phyloP scores from a whole-genome alignment of 30 jellyfish, hydroid and myxozoan species.

The Phacellophora camtschatica region DNA sequence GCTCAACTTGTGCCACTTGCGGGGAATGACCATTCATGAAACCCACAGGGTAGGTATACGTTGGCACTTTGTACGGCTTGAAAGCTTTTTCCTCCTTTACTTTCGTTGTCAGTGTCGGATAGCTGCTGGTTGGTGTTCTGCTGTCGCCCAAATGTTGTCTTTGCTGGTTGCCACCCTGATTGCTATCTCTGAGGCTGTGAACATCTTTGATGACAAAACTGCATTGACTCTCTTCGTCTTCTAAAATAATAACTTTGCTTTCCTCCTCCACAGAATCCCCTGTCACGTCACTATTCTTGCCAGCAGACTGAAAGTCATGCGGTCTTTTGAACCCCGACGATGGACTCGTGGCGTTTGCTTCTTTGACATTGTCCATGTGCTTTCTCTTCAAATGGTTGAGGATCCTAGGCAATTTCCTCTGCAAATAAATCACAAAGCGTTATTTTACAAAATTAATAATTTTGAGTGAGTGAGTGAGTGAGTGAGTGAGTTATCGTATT shows the following conservation, averaged over 20 bases:
- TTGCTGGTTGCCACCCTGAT: conserved; percentile 12
- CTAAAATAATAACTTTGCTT: conserved; percentile 34
- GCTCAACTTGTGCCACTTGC: conserved; percentile 44
- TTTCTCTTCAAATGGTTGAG: conserved; percentile 49
- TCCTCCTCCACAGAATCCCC: conserved; percentile 16
- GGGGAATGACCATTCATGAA: conserved; percentile 49
- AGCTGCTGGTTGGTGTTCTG: not conserved
- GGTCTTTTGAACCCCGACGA: conserved; percentile 48
- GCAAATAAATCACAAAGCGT: not conserved
- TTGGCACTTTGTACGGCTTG: conserved; percentile 58
- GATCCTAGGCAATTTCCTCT: conserved; percentile 63
- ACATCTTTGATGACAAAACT: conserved; percentile 56
- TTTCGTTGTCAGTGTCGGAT: not conserved
- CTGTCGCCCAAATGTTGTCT: not conserved
- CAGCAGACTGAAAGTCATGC: not conserved
- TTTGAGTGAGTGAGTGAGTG: too few relatives aligned
- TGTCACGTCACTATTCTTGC: not conserved
- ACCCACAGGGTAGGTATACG: conserved; percentile 1
- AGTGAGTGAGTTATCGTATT: too few relatives aligned
- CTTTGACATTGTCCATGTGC: conserved; percentile 46
- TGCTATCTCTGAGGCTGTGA: conserved; percentile 61
- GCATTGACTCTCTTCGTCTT: conserved; percentile 43
- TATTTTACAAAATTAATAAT: not conserved
- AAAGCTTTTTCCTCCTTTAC: conserved; percentile 22
- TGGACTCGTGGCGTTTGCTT: not conserved